A percentile compares a stretch with the other conserved stretches of the same genome.
phyloP scores from a whole-genome alignment of 2,888 invertebrate species.

The Dryadula phaetusa region DNA sequence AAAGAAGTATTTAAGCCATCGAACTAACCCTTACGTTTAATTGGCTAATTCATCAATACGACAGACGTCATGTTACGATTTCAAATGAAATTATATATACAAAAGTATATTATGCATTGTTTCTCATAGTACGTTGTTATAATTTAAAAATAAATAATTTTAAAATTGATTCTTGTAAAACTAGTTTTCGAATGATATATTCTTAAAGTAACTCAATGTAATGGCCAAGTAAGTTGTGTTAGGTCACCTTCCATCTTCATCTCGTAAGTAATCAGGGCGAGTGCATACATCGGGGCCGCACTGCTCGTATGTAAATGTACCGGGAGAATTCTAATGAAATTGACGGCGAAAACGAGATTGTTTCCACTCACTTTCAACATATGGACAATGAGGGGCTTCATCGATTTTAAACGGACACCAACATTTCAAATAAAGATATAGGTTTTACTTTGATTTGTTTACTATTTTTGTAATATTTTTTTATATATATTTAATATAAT shows the following conservation, averaged over 20 bases:
- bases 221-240: constrained; percentile 46
- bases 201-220: constrained; percentile 15
- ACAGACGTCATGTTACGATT: too few relatives aligned
- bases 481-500: too few relatives aligned
- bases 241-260: constrained; percentile 49
- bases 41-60: too few relatives aligned
- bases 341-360: constrained; percentile 66
- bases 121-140: too few relatives aligned
- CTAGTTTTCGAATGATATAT: not conserved
- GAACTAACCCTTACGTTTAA: too few relatives aligned
- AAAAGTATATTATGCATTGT: too few relatives aligned
- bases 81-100: too few relatives aligned
- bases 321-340: constrained; percentile 75
- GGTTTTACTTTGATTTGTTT: not conserved
- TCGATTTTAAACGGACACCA: constrained; percentile 31
- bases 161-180: not conserved
- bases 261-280: constrained; percentile 65
- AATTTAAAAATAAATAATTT: not conserved
- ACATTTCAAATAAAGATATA: not conserved
- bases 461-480: not conserved
- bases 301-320: constrained; percentile 62
- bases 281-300: constrained; percentile 57
- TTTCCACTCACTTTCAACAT: constrained; percentile 43
- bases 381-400: constrained; percentile 28
- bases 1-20: too few relatives aligned